Percentiles rank a stretch among this genome's conserved stretches.
These are phyloP conservation scores for Chromoteleia sp. DNA, from an alignment of 2,888 invertebrate genomes.

Conservation along the genomic window DNA sequence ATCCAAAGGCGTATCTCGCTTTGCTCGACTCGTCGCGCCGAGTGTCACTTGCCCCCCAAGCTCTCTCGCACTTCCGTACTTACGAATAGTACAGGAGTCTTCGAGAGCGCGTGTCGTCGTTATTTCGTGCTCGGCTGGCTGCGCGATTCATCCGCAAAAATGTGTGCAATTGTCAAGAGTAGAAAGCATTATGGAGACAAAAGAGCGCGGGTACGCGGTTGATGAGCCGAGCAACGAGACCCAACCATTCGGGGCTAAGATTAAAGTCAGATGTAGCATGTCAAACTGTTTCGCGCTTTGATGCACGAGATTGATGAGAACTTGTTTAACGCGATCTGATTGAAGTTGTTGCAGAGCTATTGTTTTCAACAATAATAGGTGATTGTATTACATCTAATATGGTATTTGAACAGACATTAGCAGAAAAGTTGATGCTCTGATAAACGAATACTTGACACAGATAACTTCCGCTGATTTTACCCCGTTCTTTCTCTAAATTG, in stretches of 20 bases:
- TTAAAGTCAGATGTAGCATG: slow-evolving; percentile 60
- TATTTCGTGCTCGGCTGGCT: slow-evolving; percentile 60
- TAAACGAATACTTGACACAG: not conserved
- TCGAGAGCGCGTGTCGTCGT: slow-evolving; percentile 54
- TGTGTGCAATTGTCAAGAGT: slow-evolving; percentile 54
- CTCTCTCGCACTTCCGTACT: slow-evolving; percentile 9
- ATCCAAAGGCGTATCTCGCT: slow-evolving; percentile 33
- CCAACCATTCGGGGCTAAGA: slow-evolving; percentile 38
- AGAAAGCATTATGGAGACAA: slow-evolving; percentile 64
- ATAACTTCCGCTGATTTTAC: too few relatives aligned
- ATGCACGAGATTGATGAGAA: slow-evolving; percentile 50
- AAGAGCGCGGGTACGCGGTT: slow-evolving; percentile 45
- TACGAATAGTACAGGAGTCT: slow-evolving; percentile 1
- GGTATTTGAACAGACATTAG: not conserved
- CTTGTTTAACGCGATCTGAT: slow-evolving; percentile 45
- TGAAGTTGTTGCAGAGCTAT: slow-evolving; percentile 15
- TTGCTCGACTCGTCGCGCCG: slow-evolving; percentile 40
- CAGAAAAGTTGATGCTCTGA: not conserved
- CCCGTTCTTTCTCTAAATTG: too few relatives aligned
- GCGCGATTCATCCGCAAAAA: slow-evolving; percentile 64
- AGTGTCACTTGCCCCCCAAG: slow-evolving; percentile 70
- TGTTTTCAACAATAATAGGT: slow-evolving; percentile 17
- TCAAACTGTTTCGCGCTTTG: slow-evolving; percentile 57
- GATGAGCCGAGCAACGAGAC: slow-evolving; percentile 57
- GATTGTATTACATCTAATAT: slow-evolving; percentile 9